phyloP scores from a whole-genome alignment of 2,113 vertebrate genomes.

The Albula goreensis region DNA sequence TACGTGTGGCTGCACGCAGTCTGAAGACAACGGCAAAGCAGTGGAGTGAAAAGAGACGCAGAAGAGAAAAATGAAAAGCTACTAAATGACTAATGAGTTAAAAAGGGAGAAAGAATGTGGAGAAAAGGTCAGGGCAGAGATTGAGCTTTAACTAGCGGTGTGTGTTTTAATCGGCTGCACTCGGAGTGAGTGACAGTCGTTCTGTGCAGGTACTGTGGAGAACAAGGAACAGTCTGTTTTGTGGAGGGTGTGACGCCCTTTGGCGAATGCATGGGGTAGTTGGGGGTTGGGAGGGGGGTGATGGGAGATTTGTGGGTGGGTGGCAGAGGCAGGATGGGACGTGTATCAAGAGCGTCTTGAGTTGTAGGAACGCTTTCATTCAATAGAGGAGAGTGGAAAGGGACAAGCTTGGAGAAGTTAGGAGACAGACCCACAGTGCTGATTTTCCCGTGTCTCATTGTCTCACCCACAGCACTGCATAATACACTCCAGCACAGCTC shows the following conservation, averaged over 20 bases:
- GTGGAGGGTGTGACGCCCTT: constrained; percentile 33
- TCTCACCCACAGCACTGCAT: too few species aligned
- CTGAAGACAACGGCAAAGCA: constrained; percentile 49
- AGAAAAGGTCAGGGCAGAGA: constrained; percentile 31
- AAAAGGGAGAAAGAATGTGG: constrained; percentile 54
- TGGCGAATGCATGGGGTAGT: background rate
- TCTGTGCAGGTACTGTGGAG: constrained; percentile 41
- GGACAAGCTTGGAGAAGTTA: background rate
- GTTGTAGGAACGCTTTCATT: background rate
- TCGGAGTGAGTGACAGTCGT: constrained; percentile 24
- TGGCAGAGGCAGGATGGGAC: constrained; percentile 19
- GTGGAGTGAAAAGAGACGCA: constrained; percentile 38
- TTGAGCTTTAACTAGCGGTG: background rate
- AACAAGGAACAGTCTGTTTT: constrained; percentile 49
- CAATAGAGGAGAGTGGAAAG: background rate
- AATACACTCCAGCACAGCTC: background rate
- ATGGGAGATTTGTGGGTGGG: background rate
- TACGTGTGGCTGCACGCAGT: constrained; percentile 33
- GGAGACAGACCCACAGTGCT: background rate
- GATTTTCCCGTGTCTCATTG: background rate
- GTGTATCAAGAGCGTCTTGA: constrained; percentile 14
- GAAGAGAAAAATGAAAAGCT: constrained; percentile 59
- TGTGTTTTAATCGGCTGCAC: background rate
- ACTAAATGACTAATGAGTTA: constrained; percentile 62
- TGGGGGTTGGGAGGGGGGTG: background rate